Conservation (phyloP, 2,888 invertebrate genomes). For the Biston stratarius region DNA sequence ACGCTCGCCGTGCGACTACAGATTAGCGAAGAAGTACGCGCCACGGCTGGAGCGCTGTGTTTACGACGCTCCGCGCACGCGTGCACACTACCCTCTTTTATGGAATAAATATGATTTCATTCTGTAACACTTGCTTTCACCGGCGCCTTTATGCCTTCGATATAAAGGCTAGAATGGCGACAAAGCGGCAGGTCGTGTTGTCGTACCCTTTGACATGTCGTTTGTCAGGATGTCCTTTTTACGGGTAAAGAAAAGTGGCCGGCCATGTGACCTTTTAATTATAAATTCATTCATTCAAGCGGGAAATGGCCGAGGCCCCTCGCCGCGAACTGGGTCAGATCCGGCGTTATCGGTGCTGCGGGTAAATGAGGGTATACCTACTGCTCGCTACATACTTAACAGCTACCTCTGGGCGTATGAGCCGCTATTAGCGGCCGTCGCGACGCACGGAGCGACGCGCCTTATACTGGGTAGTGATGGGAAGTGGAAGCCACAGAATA, state of each 20-base stretch:
- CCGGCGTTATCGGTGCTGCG: conserved; percentile 25
- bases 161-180: conserved; percentile 45
- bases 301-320: conserved; percentile 23
- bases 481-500: too few relatives aligned
- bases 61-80: conserved; percentile 76
- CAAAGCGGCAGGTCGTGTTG: conserved; percentile 12
- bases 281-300: conserved; percentile 42
- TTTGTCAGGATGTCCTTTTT: conserved; percentile 43
- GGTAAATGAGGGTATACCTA: conserved; percentile 14
- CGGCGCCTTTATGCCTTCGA: conserved; percentile 42
- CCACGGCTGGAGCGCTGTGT: conserved; percentile 58
- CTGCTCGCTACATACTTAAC: background rate
- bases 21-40: conserved; percentile 5
- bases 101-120: conserved; percentile 42
- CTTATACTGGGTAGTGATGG: too few relatives aligned
- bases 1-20: conserved; percentile 67
- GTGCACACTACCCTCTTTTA: conserved; percentile 65
- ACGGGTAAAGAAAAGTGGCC: conserved; percentile 39
- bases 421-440: background rate
- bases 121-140: conserved; percentile 40
- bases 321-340: conserved; percentile 34
- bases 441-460: background rate
- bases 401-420: background rate
- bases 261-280: conserved; percentile 40
- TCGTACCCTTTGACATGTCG: conserved; percentile 32